Percentiles rank a stretch among this genome's conserved stretches.
These are phyloP conservation scores for Homarus gammarus DNA, from an alignment of 2,888 invertebrate genomes.

Conservation along the genomic window DNA sequence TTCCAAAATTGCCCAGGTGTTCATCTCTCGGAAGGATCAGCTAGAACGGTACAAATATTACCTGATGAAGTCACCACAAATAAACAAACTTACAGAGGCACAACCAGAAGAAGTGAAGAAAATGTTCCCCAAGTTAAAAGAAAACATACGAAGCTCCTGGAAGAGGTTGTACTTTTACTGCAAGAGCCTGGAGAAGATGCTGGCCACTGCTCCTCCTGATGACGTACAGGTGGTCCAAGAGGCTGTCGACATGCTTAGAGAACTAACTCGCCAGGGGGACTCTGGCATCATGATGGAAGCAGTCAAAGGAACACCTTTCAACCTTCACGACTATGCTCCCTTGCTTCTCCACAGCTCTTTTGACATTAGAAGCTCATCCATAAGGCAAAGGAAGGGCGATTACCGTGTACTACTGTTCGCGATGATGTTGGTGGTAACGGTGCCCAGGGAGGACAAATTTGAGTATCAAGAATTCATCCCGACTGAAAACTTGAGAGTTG, in stretches of 20 bases:
- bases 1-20: slow-evolving; percentile 34
- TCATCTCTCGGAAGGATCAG: slow-evolving; percentile 32
- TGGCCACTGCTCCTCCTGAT: neutral
- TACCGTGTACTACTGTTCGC: slow-evolving; percentile 30
- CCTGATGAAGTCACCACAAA: slow-evolving; percentile 39
- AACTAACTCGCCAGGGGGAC: slow-evolving; percentile 32
- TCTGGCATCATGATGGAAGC: slow-evolving; percentile 39
- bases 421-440: slow-evolving; percentile 32
- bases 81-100: neutral
- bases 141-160: slow-evolving; percentile 29
- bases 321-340: slow-evolving; percentile 16
- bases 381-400: neutral
- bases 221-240: neutral
- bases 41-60: slow-evolving; percentile 43
- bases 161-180: slow-evolving; percentile 51
- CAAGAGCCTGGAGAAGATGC: slow-evolving; percentile 44
- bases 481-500: slow-evolving; percentile 4
- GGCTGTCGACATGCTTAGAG: slow-evolving; percentile 15
- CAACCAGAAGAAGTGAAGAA: neutral
- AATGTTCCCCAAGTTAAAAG: slow-evolving; percentile 19
- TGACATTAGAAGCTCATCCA: neutral
- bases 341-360: slow-evolving; percentile 50
- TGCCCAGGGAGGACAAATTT: slow-evolving; percentile 18
- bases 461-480: slow-evolving; percentile 20
- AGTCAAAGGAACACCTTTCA: slow-evolving; percentile 26